phyloP scores from a whole-genome alignment of 2,888 invertebrate species.

The Piscicola geometra region DNA sequence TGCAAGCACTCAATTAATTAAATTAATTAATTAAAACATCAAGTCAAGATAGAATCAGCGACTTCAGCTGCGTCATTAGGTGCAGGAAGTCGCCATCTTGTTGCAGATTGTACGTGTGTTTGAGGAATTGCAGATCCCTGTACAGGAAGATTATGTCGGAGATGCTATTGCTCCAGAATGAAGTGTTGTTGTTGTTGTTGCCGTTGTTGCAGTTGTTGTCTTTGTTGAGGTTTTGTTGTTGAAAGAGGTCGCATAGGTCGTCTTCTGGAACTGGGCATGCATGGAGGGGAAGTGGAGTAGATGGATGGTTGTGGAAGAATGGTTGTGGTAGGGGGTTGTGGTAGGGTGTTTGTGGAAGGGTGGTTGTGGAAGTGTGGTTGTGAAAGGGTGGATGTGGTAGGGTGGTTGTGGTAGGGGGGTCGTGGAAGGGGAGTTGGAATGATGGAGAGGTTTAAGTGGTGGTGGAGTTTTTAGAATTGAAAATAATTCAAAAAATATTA shows the following conservation, averaged over 20 bases:
- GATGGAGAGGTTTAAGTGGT: too few species aligned
- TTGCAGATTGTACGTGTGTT: background rate
- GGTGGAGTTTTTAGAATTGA: too few species aligned
- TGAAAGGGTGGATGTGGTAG: background rate
- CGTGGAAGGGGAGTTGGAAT: too few species aligned
- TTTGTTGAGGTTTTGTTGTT: constrained; percentile 12
- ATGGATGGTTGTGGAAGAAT: background rate
- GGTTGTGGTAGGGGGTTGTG: background rate
- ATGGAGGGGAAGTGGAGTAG: background rate
- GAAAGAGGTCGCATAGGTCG: background rate
- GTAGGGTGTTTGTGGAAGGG: too few species aligned
- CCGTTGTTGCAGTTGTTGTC: background rate
- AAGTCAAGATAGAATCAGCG: background rate
- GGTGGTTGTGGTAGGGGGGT: too few species aligned
- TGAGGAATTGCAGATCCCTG: background rate
- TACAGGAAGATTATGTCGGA: background rate
- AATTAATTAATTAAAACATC: background rate
- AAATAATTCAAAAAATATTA: too few species aligned
- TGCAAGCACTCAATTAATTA: too few species aligned
- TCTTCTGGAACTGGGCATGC: background rate
- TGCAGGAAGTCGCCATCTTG: background rate
- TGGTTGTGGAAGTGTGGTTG: too few species aligned
- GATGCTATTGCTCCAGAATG: background rate
- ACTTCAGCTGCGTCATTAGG: background rate
- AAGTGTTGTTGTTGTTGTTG: background rate